Evolutionary conservation across 2,888 invertebrate genomes (phyloP).

Genomic region (Limnephilus auricula): DNA sequence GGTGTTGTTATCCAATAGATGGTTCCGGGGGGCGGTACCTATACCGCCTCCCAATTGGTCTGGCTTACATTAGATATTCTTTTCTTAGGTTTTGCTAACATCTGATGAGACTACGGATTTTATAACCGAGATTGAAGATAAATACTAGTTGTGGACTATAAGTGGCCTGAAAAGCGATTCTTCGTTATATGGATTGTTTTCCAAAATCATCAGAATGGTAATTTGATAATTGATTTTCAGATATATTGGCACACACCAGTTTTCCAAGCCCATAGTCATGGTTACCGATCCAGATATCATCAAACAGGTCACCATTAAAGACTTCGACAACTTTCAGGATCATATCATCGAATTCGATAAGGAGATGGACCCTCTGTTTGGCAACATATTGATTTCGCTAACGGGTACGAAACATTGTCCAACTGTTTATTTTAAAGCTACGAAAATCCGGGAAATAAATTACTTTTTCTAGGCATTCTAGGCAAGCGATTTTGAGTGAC

Average conservation of each 20-base stretch:
- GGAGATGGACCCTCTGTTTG: slow-evolving; percentile 74
- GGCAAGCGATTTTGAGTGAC: no score
- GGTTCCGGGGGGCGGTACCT: no score
- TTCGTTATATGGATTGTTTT: not conserved
- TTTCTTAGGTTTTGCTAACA: no score
- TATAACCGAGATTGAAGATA: no score
- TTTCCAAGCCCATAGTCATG: slow-evolving; percentile 71
- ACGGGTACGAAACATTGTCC: slow-evolving; percentile 69
- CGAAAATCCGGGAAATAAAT: no score
- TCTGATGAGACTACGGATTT: no score
- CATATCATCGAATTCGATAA: slow-evolving; percentile 72
- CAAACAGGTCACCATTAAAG: slow-evolving; percentile 77
- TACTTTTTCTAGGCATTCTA: no score
- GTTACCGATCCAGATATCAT: slow-evolving; percentile 78
- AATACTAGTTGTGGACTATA: no score
- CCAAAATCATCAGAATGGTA: not conserved
- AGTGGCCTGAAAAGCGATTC: no score
- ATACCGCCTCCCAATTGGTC: no score
- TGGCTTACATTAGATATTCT: no score
- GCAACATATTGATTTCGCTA: slow-evolving; percentile 74
- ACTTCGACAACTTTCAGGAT: slow-evolving; percentile 78
- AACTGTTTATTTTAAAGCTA: not conserved
- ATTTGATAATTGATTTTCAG: slow-evolving; percentile 69
- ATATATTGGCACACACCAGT: slow-evolving; percentile 75
- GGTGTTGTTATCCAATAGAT: no score